Evolutionary conservation across 2,113 vertebrate species (phyloP).

Genomic region (Axis porcinus): DNA sequence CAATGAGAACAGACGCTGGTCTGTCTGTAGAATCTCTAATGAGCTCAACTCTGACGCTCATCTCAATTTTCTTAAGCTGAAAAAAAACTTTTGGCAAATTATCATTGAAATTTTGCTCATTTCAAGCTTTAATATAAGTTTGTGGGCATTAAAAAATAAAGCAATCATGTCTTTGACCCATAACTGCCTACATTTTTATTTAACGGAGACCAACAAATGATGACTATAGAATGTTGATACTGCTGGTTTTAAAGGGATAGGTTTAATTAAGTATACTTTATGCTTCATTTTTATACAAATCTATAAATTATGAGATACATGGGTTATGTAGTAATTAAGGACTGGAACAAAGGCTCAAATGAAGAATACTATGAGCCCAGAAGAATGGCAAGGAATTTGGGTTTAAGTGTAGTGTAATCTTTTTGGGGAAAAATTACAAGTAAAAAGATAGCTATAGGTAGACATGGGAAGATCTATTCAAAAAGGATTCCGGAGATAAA

Average conservation of each 20-base stretch:
- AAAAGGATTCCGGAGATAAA: not conserved
- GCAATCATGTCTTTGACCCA: not conserved
- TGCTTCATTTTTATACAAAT: slow-evolving; percentile 9
- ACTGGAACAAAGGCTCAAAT: not conserved
- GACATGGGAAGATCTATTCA: not conserved
- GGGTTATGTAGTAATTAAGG: slow-evolving; percentile 1
- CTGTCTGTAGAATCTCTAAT: slow-evolving; percentile 13
- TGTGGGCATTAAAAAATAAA: not conserved
- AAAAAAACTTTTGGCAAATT: not conserved
- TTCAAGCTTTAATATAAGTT: slow-evolving; percentile 9
- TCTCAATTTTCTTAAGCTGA: slow-evolving; percentile 18
- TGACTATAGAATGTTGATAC: not conserved
- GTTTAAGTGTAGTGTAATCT: not conserved
- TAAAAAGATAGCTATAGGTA: not conserved
- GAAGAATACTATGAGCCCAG: not conserved
- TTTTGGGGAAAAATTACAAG: not conserved
- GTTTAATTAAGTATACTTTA: slow-evolving; percentile 13
- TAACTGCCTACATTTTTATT: not conserved
- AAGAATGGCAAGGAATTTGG: not conserved
- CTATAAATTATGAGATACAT: slow-evolving; percentile 6
- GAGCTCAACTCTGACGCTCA: slow-evolving; percentile 2
- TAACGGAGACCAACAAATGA: not conserved
- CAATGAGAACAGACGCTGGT: not conserved
- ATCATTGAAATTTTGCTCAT: not conserved
- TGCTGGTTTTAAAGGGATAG: not conserved